Percentiles rank a stretch among this genome's conserved stretches.
Conservation (phyloP, 2,797 vertebrate species). For the Sphenopsis melanotis region DNA sequence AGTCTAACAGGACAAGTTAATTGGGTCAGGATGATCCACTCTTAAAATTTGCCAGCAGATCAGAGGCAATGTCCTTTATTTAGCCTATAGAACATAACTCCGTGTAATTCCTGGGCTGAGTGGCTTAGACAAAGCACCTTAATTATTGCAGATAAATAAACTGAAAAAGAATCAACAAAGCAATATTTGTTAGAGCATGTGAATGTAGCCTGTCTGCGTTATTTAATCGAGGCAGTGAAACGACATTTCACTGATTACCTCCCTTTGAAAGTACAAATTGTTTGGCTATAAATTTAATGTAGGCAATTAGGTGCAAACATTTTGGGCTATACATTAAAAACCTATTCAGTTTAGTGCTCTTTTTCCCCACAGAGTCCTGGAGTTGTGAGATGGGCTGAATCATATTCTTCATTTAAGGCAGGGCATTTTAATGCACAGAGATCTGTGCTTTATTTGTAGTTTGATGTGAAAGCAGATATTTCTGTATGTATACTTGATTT, state of each 20-base stretch:
- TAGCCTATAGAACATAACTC: constrained; percentile 6
- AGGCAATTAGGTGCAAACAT: not conserved
- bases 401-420: not conserved
- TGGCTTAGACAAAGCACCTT: constrained; percentile 20
- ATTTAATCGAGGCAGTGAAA: not conserved
- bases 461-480: not conserved
- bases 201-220: not conserved
- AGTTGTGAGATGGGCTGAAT: not conserved
- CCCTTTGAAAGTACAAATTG: not conserved
- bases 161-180: not conserved
- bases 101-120: not conserved
- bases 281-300: not conserved
- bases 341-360: not conserved
- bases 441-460: not conserved
- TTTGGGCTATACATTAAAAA: not conserved
- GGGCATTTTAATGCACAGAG: not conserved
- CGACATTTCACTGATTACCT: not conserved
- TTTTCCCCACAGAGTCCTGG: not conserved
- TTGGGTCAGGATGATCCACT: constrained; percentile 23
- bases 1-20: constrained; percentile 16
- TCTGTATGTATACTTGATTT: not conserved
- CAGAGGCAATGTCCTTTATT: constrained; percentile 9
- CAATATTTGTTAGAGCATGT: not conserved
- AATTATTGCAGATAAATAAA: constrained; percentile 7
- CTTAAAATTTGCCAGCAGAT: constrained; percentile 38